Evolutionary conservation across 1,140 invertebrate species (phyloP).

Genomic region (Drosophila tani): DNA sequence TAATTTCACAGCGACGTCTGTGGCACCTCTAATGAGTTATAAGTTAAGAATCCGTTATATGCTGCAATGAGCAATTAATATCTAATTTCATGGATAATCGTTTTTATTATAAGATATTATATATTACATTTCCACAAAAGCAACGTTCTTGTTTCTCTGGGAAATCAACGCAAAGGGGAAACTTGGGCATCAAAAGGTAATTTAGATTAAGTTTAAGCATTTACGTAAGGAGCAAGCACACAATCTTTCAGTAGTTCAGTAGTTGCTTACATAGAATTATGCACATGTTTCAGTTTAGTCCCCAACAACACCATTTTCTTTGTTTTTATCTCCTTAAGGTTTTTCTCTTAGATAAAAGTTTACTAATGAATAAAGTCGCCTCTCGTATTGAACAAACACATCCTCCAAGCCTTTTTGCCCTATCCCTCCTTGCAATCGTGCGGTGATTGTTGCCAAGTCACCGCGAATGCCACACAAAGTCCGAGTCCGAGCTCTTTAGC

Average conservation of each 20-base stretch:
- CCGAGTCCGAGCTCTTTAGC: conserved; percentile 67
- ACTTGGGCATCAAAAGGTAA: neutral
- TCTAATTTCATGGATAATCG: too few species aligned
- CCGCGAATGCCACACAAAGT: conserved; percentile 39
- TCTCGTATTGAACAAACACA: conserved; percentile 24
- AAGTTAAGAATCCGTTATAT: too few species aligned
- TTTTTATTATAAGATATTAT: too few species aligned
- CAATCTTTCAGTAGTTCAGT: conserved; percentile 9
- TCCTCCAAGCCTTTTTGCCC: conserved; percentile 1
- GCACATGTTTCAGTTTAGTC: neutral
- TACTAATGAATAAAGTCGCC: conserved; percentile 55
- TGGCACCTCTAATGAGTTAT: too few species aligned
- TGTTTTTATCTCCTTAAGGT: conserved; percentile 13
- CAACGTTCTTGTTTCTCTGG: neutral
- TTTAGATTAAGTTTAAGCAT: neutral
- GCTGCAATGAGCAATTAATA: too few species aligned
- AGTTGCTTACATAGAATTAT: neutral
- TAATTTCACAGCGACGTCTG: too few species aligned
- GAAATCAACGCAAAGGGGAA: neutral
- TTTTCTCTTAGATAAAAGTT: conserved; percentile 24
- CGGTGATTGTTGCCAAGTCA: conserved; percentile 68
- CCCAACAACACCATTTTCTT: neutral
- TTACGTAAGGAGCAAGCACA: neutral
- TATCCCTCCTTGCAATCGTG: conserved; percentile 1
- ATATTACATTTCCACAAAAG: neutral